Evolutionary conservation across 23 tunicate species (phyloP), one percentile per base, ranked within the genome.

Genomic region (Halocynthia roretzi): DNA sequence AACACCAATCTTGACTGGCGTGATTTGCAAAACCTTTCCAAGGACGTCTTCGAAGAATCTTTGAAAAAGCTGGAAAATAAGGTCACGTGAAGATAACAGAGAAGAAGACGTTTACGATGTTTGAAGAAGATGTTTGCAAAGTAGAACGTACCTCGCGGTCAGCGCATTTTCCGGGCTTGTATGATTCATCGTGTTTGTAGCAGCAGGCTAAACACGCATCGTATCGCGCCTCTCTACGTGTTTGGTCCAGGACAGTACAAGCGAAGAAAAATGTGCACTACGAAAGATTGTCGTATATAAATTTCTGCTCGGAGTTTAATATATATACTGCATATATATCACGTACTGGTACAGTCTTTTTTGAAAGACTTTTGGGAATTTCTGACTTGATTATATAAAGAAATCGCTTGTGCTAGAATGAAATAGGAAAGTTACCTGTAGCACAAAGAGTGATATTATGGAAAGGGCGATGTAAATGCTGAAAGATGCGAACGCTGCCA

Each of bases 231-330:
- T 19, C 62, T 50, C 53, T 71, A 2, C 83, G 48, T 21, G 77
- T 56, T 68, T 80, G 57, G 53, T 80, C 83, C 9, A 80, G 68
- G 1, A 80, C 76, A 17, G 56, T 22, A 64, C 78, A 74, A 7
- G 78, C 62, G 48, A 74, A 64, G 63, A 74, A 74, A 15, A 74
- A 74, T 10, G 78, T 74, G 64, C 78, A 74, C 78, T 74, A 18
- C 12, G 52, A 44, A 44, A 50, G 1, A 4, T 22, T 17, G 19
- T 31, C 44, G 44, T 31, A 31, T 31, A 0, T 31, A 31, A 31
- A 31, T 31, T 31, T 31, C 44, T 31, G 44, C 44, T 31, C 44
- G 44, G 44, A 4, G 44, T 31, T 0, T 31, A 31, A 31, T 31
- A 31, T 31, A 31, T 31, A 31, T 31, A 31, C 44, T 31, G 44